Evolutionary conservation across 1,140 invertebrate genomes (phyloP), one percentile per base, ranked within the genome.

Genomic region (Drosophila carrolli): DNA sequence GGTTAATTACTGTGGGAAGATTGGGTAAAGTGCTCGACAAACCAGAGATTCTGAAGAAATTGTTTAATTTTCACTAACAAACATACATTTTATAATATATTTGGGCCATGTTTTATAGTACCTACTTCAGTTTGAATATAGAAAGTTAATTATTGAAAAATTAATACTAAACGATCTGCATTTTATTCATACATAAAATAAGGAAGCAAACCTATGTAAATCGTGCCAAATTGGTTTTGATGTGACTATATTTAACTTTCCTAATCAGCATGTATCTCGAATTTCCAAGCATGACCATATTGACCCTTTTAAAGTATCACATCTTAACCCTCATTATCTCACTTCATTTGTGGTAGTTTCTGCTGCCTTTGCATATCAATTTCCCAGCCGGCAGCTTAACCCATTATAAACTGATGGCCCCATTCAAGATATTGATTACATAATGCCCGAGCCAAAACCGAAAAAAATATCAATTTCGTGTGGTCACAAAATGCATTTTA

Each of bases 371-470:
- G 68, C 27, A 71, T 71, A 71, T 71, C 68, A 71, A 71, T 71
- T 70, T 57, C 41, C 13, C 35, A 29, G 23, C 57, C n/a, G 8
- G 44, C 71, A 35, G 47, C 43, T 67, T 68, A 37, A 61, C 67
- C 67, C 40, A 62, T 70, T 55, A 65, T n/a, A 68, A 67, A 50
- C 40, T 19, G 54, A 63, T 70, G 43, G 43, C 46, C 50, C 44
- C 73, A 77, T 73, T 51, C 43, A 56, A 62, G 57, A 59, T 65
- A 74, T 74, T 70, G 50, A 82, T 65, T 82, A 55, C 66, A 68
- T 75, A 75, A 59, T 78, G 41, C 46, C 48, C 38, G 14, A 35
- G 23, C 5, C 9, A 11, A 29, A 29, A 29, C 40, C 1, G n/a
- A n/a, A 41, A 11, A 35, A 48, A 50, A 55, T 63, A 75, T 63